Evolutionary conservation across 2,797 vertebrate species (phyloP), one percentile per base, ranked within the genome.

Genomic region (Galago senegalensis): DNA sequence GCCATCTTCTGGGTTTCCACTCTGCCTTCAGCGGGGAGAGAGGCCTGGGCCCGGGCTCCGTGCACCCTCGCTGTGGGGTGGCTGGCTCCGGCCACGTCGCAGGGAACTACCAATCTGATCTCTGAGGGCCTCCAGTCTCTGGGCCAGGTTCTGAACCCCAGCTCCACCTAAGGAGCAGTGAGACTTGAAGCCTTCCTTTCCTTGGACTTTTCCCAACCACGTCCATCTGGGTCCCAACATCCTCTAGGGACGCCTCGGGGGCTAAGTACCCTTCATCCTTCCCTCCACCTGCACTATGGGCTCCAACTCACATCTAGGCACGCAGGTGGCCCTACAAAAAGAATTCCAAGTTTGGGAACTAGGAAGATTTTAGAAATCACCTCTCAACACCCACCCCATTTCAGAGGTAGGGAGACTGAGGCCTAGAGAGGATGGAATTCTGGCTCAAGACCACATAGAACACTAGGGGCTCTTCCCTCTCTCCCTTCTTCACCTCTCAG

Each of bases 71-170:
- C 37, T 1, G 23, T 53, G 16, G 29, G 79, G 60, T 7, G 84
- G 84, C 70, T 92, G 96, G 70, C 70, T 94, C 81, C 87, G 93
- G 81, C 94, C 25, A 0, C 83, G 85, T 13, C 86, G 72, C 70
- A 97, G 85, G 92, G 97, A 97, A 37, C 75, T 97, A 73, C 93
- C 79, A 0, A 96, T 97, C 63, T 97, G 97, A 16, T 96, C 92
- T 88, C 91, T 93, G 89, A 97, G 94, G 34, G 97, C 92, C 70
- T 98, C 98, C 61, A 96, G 92, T 27, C 92, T 96, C 82, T 65
- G 89, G 34, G 96, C 94, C 61, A 97, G 65, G 85, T 95, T 97
- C 2, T 93, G 89, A 20, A 89, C 90, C 1, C 95, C 40, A 3
- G 95, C 29, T 25, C 60, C 75, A 60, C 91, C 97, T 97, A 60